Conservation (phyloP, 2,797 vertebrate genomes). For the Microcaecilia unicolor region DNA sequence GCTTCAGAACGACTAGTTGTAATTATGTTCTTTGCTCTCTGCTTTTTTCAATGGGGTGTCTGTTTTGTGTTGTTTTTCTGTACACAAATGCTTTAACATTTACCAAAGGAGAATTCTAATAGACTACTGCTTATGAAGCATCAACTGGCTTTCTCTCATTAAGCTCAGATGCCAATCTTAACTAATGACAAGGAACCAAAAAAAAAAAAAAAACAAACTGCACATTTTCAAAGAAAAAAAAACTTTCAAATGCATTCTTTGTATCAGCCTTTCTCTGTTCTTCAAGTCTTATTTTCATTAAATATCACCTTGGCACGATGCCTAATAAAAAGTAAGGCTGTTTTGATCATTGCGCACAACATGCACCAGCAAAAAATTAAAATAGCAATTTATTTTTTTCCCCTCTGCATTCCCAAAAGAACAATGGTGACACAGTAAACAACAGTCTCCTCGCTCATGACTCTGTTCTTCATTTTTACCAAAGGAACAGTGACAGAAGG, state of each 20-base stretch:
- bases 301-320: background rate
- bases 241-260: background rate
- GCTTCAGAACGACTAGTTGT: background rate
- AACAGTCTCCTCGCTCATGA: no score
- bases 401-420: no score
- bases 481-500: no score
- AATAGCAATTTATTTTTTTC: background rate
- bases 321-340: background rate
- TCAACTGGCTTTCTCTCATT: slow-evolving; percentile 1
- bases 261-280: background rate
- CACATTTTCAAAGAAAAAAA: no score
- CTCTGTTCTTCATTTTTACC: no score
- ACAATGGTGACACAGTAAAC: no score
- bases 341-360: no score
- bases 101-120: slow-evolving; percentile 18
- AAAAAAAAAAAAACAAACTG: slow-evolving; percentile 4
- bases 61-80: no score
- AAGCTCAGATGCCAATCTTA: background rate
- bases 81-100: no score
- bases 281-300: background rate
- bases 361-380: fast-evolving
- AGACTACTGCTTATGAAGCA: slow-evolving; percentile 12
- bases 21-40: slow-evolving; percentile 4
- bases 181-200: slow-evolving; percentile 16
- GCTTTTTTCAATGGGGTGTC: slow-evolving; percentile 5